Percentiles rank a stretch among this genome's conserved stretches.
phyloP scores from a whole-genome alignment of 2,797 vertebrate genomes.

The Myotis pilosus region DNA sequence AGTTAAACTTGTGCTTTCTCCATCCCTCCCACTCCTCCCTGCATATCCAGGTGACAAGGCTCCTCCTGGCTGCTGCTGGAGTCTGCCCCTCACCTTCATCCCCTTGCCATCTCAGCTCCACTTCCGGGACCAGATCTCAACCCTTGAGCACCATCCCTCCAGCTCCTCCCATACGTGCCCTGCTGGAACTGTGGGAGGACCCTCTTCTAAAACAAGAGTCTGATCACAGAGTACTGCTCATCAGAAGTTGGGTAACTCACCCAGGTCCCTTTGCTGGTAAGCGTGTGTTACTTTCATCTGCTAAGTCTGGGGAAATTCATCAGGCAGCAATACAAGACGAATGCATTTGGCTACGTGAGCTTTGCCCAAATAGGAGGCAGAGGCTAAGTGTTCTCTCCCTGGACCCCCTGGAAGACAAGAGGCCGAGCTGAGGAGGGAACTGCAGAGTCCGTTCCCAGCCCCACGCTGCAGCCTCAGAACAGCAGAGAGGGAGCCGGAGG shows the following conservation, averaged over 20 bases:
- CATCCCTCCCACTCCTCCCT: not conserved
- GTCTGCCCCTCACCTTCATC: fast-evolving
- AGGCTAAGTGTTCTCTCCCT: fast-evolving
- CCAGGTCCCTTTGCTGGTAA: not conserved
- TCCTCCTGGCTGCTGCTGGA: not conserved
- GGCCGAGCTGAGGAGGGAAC: no score
- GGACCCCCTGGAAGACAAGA: not conserved
- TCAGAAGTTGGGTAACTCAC: not conserved
- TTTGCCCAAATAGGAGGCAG: not conserved
- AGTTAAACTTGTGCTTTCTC: fast-evolving
- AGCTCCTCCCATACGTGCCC: no score
- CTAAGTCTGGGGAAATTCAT: not conserved
- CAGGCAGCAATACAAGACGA: not conserved
- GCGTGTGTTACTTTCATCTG: not conserved
- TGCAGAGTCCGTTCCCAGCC: fast-evolving
- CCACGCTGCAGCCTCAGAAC: fast-evolving
- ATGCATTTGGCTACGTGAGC: not conserved
- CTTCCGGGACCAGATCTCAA: not conserved
- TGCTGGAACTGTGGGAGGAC: not conserved
- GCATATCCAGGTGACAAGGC: not conserved
- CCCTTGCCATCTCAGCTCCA: fast-evolving
- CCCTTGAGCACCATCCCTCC: not conserved
- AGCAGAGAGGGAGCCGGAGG: fast-evolving
- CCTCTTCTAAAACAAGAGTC: not conserved
- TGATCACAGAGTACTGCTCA: not conserved